Conservation (phyloP, 2,113 vertebrate genomes). For the Gymnogyps californianus region DNA sequence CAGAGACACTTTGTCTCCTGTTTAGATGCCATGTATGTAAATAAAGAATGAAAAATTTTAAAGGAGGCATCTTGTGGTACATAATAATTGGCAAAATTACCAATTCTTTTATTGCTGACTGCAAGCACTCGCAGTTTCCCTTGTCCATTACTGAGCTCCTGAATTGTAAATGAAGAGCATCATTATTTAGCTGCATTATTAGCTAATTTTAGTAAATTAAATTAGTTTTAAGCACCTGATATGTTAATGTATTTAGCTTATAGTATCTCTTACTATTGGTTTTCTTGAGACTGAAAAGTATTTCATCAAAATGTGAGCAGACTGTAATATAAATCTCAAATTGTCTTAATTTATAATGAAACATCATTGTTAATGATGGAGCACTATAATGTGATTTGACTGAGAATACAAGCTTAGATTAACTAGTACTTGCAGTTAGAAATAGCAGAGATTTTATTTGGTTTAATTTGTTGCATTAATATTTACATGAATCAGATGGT, state of each 20-base stretch:
- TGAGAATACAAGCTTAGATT: background rate
- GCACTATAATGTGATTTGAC: background rate
- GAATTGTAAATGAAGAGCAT: constrained; percentile 13
- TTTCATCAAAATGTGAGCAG: background rate
- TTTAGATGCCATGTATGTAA: background rate
- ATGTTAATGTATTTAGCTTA: background rate
- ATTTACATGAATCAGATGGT: background rate
- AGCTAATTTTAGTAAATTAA: constrained; percentile 6
- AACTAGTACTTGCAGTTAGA: background rate
- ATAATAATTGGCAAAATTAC: constrained; percentile 43
- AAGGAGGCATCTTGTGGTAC: constrained; percentile 4
- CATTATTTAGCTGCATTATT: constrained; percentile 29
- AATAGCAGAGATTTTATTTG: background rate
- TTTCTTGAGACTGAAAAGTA: background rate
- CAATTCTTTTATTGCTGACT: constrained; percentile 47
- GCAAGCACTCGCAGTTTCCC: constrained; percentile 24
- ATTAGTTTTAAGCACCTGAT: background rate
- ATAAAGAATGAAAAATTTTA: constrained; percentile 41
- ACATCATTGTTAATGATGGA: background rate
- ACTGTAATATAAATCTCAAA: background rate
- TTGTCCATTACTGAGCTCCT: constrained; percentile 13
- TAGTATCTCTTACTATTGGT: background rate
- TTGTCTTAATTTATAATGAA: background rate
- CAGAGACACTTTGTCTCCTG: background rate
- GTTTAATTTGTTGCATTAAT: background rate